Percentiles rank a stretch among this genome's conserved stretches.
Conservation (phyloP, 2,888 invertebrate species). For the Neuroscelio doddi region DNA sequence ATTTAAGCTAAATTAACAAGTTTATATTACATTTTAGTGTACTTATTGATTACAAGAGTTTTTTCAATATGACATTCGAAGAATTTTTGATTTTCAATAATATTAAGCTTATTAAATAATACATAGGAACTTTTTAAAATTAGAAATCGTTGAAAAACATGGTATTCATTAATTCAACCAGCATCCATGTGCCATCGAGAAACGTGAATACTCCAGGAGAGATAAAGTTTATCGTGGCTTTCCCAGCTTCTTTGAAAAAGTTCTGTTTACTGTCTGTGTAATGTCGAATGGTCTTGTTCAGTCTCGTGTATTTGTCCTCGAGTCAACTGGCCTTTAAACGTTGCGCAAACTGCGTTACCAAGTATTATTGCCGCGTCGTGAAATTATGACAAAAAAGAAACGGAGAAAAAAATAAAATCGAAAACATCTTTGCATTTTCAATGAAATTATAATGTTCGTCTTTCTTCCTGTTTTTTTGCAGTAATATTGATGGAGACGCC, state of each 20-base stretch:
- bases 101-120: too few relatives aligned
- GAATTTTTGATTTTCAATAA: too few relatives aligned
- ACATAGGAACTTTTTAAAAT: too few relatives aligned
- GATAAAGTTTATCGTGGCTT: slow-evolving; percentile 52
- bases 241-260: slow-evolving; percentile 29
- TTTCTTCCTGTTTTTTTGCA: slow-evolving; percentile 72
- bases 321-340: slow-evolving; percentile 33
- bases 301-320: slow-evolving; percentile 19
- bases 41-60: too few relatives aligned
- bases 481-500: slow-evolving; percentile 81
- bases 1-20: too few relatives aligned
- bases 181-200: slow-evolving; percentile 33
- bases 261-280: slow-evolving; percentile 23
- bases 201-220: slow-evolving; percentile 39
- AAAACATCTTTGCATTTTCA: not conserved
- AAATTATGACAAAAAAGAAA: not conserved
- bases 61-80: too few relatives aligned
- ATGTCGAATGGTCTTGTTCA: slow-evolving; percentile 21
- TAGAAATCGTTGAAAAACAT: slow-evolving; percentile 2
- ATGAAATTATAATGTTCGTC: slow-evolving; percentile 32
- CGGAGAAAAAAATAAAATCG: not conserved
- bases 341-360: slow-evolving; percentile 8
- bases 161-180: not conserved
- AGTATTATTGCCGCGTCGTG: not conserved
- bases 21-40: too few relatives aligned